These are phyloP conservation scores for Rhombomys opimus DNA, from an alignment of 2,113 vertebrate species.

Conservation along the genomic window DNA sequence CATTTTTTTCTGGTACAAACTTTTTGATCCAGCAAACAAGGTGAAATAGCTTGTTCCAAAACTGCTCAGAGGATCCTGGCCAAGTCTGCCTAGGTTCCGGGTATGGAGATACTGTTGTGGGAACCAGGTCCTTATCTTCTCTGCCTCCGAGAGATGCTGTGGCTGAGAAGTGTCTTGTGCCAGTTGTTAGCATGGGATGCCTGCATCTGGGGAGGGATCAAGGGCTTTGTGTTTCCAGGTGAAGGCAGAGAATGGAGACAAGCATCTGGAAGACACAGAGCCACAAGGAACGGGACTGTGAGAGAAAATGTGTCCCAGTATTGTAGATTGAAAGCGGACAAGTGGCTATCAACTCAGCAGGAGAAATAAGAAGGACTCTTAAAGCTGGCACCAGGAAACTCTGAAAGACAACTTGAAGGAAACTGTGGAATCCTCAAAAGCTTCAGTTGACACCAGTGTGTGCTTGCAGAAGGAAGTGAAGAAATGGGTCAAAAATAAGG, in stretches of 20 bases:
- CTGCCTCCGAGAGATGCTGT: conserved; percentile 14
- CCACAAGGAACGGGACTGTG: too few species aligned
- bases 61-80: neutral
- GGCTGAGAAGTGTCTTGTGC: conserved; percentile 30
- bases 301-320: neutral
- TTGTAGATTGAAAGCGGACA: neutral
- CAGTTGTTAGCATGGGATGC: neutral
- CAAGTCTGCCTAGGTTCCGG: neutral
- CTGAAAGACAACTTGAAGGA: neutral
- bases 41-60: neutral
- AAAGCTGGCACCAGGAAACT: neutral
- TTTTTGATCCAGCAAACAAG: neutral
- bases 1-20: neutral
- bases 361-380: neutral
- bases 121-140: conserved; percentile 35
- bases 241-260: neutral
- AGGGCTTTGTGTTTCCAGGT: neutral
- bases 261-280: neutral
- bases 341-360: neutral
- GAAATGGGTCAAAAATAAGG: neutral
- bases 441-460: neutral
- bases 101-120: conserved; percentile 13
- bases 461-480: neutral
- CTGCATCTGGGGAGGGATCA: neutral
- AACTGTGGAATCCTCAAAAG: neutral